phyloP scores from a whole-genome alignment of 2,113 vertebrate genomes.

The Oreochromis spilurus region DNA sequence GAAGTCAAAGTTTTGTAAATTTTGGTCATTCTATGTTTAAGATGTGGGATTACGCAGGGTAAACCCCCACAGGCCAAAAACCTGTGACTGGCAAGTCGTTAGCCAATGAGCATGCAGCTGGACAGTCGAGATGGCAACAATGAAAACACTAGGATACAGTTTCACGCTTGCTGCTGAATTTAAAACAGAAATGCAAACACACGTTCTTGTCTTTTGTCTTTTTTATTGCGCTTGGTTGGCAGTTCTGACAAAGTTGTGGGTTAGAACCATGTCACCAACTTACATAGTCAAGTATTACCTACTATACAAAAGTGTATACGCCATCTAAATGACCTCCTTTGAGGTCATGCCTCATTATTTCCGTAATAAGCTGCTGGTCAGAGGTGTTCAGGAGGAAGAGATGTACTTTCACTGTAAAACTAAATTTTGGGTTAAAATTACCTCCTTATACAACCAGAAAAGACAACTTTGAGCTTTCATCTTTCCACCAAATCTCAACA shows the following conservation, averaged over 20 bases:
- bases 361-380: background rate
- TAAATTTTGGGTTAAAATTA: background rate
- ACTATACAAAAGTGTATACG: background rate
- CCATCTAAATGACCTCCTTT: background rate
- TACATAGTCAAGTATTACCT: background rate
- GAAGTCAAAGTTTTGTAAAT: background rate
- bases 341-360: background rate
- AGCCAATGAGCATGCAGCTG: background rate
- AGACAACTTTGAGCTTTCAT: background rate
- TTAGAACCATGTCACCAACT: background rate
- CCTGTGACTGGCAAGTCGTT: background rate
- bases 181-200: background rate
- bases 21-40: background rate
- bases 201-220: accelerated
- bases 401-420: background rate
- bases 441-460: background rate
- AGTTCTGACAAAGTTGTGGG: background rate
- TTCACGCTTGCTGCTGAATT: background rate
- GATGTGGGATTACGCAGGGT: background rate
- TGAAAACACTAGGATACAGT: background rate
- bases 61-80: accelerated
- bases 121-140: background rate
- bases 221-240: background rate
- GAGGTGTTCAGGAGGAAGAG: background rate
- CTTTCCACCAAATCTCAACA: background rate